Evolutionary conservation across 2,113 vertebrate genomes (phyloP).

Genomic region (Apistogramma diplotaenia): DNA sequence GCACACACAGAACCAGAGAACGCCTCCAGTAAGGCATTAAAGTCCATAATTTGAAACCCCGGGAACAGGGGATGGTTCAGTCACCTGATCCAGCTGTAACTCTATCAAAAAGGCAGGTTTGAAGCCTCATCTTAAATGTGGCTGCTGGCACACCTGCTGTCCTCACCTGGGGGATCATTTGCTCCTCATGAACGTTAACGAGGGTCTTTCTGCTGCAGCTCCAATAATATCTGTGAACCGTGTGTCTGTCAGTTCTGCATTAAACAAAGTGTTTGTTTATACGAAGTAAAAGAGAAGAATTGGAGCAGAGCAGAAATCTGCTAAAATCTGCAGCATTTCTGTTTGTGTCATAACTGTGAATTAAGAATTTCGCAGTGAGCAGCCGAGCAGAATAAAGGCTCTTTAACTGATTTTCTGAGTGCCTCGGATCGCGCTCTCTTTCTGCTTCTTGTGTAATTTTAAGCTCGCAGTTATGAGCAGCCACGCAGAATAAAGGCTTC

Average conservation of each 20-base stretch:
- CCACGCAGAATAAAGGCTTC: conserved; percentile 64
- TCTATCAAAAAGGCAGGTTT: not conserved
- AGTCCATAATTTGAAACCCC: not conserved
- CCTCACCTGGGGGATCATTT: too few species aligned
- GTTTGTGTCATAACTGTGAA: conserved; percentile 15
- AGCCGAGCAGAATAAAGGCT: conserved; percentile 50
- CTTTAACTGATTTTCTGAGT: conserved; percentile 42
- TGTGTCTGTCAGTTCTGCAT: not conserved
- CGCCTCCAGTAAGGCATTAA: too few species aligned
- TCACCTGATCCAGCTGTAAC: not conserved
- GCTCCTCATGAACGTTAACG: not conserved
- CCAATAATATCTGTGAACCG: not conserved
- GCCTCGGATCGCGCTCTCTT: conserved; percentile 20
- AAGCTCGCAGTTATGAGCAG: conserved; percentile 46
- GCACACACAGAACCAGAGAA: too few species aligned
- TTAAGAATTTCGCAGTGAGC: conserved; percentile 32
- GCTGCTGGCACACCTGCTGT: too few species aligned
- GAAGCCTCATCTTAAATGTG: not conserved
- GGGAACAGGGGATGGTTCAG: not conserved
- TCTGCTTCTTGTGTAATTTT: conserved; percentile 40
- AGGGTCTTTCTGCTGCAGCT: not conserved
- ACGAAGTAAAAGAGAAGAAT: not conserved
- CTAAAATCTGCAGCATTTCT: not conserved
- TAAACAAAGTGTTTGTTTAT: conserved; percentile 4
- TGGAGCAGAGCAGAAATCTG: not conserved